Conservation (phyloP, 2,888 invertebrate species). For the Drosophila paramelanica region DNA sequence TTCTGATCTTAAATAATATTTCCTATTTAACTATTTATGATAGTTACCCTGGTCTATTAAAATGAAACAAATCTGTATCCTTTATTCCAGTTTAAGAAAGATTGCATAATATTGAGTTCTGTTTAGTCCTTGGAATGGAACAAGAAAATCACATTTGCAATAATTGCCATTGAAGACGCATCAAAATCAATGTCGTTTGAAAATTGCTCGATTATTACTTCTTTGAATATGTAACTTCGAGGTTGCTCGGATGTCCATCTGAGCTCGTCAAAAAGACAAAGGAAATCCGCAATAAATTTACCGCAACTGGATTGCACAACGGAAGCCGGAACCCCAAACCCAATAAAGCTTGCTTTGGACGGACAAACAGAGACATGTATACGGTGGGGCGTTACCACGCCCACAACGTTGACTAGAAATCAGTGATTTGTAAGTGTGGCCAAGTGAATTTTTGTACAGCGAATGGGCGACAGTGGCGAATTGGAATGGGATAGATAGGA, state of each 20-base stretch:
- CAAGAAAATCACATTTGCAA: conserved; percentile 1
- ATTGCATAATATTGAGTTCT: background rate
- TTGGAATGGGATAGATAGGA: conserved; percentile 6
- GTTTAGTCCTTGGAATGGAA: background rate
- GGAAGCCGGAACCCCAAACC: conserved; percentile 23
- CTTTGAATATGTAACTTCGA: conserved; percentile 13
- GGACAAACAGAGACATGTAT: conserved; percentile 12
- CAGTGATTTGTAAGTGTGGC: conserved; percentile 77
- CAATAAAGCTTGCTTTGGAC: conserved; percentile 30
- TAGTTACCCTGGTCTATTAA: too few relatives aligned
- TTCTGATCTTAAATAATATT: too few relatives aligned
- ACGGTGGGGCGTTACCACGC: conserved; percentile 65
- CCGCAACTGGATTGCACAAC: conserved; percentile 64
- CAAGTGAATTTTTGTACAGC: conserved; percentile 39
- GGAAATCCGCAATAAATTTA: conserved; percentile 74
- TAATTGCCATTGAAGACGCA: conserved; percentile 44
- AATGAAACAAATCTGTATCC: too few relatives aligned
- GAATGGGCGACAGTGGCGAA: conserved; percentile 13
- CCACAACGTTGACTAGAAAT: conserved; percentile 65
- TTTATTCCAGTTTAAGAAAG: background rate
- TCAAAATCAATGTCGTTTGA: conserved; percentile 32
- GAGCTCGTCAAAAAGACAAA: conserved; percentile 65
- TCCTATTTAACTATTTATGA: too few relatives aligned
- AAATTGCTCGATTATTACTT: conserved; percentile 40
- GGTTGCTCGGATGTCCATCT: conserved; percentile 35